These are phyloP conservation scores for Salvelinus fontinalis DNA, from an alignment of 2,113 vertebrate genomes.

Conservation along the genomic window DNA sequence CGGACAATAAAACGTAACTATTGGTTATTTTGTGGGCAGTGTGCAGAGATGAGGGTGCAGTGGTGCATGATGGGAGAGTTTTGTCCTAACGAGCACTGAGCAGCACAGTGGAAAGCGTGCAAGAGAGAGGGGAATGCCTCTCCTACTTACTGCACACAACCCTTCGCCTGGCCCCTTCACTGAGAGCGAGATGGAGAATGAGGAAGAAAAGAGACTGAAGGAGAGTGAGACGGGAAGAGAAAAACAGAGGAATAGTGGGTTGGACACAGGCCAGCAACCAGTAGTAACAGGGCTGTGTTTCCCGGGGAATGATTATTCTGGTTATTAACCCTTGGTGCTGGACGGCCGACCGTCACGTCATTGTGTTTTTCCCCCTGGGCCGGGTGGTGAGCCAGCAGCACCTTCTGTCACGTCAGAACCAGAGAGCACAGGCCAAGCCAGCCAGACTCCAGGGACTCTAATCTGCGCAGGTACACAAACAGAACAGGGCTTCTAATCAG, in stretches of 20 bases:
- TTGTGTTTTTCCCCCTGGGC: neutral
- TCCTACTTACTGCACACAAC: no score
- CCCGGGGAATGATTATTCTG: no score
- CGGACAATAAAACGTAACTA: no score
- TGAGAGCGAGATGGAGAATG: no score
- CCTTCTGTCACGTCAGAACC: neutral
- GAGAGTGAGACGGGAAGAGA: no score
- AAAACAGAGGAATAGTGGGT: no score
- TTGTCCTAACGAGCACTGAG: neutral
- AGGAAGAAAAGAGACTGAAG: no score
- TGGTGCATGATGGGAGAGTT: neutral
- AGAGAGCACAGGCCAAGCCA: neutral
- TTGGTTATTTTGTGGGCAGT: neutral
- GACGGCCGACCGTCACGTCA: no score
- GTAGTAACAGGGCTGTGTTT: no score
- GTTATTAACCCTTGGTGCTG: no score
- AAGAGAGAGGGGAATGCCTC: neutral
- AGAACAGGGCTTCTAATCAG: neutral
- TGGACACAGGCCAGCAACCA: no score
- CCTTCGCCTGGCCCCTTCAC: no score
- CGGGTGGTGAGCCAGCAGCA: neutral
- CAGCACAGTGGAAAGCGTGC: neutral
- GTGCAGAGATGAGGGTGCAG: neutral
- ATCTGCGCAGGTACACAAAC: slow-evolving; percentile 1
- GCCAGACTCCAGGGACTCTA: neutral